Conservation (phyloP, 2,113 vertebrate species). For the Dromaius novaehollandiae region DNA sequence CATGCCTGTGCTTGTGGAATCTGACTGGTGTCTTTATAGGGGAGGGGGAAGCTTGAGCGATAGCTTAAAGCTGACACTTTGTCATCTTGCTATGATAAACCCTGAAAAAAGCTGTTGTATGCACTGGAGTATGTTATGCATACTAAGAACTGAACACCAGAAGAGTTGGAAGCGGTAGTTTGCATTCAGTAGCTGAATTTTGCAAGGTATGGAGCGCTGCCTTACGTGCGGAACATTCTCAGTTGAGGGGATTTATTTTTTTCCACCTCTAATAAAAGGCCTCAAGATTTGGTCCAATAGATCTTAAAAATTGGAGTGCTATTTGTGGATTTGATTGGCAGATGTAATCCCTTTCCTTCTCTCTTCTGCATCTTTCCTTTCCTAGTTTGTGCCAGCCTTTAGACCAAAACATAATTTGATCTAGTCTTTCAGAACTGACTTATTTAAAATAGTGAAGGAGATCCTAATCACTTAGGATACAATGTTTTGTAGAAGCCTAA, state of each 20-base stretch:
- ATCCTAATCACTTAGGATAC: background rate
- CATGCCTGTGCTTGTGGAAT: background rate
- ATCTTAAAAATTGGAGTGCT: background rate
- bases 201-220: background rate
- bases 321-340: constrained; percentile 12
- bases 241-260: background rate
- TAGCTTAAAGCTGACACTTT: constrained; percentile 11
- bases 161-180: background rate
- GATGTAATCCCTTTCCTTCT: background rate
- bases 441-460: background rate
- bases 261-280: background rate
- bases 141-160: background rate
- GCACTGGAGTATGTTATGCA: background rate
- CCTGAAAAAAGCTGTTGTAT: background rate
- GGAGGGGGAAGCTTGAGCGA: background rate
- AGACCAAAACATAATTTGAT: background rate
- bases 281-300: background rate
- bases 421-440: background rate
- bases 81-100: constrained; percentile 5
- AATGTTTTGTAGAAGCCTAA: background rate
- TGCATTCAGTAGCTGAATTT: background rate
- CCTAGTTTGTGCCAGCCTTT: background rate
- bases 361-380: background rate
- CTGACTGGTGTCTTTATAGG: background rate
- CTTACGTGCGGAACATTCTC: background rate